A percentile compares a stretch with the other conserved stretches of the same genome.
phyloP scores from a whole-genome alignment of 23 tunicate genomes.

The Oikopleura vanhoeffeni region DNA sequence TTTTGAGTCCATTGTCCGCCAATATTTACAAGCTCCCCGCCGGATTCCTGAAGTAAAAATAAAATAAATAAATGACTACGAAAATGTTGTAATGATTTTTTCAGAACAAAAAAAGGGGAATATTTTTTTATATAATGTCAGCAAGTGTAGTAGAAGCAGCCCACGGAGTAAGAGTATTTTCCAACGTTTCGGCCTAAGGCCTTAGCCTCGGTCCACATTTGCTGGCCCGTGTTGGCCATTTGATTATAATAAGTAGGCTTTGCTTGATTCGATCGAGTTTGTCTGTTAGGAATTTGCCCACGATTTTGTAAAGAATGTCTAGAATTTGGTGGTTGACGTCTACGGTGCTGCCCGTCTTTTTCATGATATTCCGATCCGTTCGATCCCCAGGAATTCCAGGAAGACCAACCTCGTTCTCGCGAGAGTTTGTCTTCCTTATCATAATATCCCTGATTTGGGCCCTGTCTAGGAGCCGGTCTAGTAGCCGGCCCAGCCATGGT shows the following conservation, averaged over 20 bases:
- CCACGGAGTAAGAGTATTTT: background rate
- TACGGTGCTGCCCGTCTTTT: background rate
- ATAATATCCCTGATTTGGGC: background rate
- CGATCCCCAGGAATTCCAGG: background rate
- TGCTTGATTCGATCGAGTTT: too few species aligned
- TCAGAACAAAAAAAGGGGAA: background rate
- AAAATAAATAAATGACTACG: background rate
- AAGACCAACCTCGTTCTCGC: background rate
- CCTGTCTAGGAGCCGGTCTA: background rate
- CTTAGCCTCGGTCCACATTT: too few species aligned
- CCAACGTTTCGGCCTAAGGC: too few species aligned
- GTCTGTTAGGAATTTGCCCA: too few species aligned
- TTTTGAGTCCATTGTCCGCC: background rate
- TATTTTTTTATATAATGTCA: too few species aligned
- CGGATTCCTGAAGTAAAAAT: background rate
- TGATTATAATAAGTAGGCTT: too few species aligned
- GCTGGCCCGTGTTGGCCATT: too few species aligned
- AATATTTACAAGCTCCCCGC: background rate
- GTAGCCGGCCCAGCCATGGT: background rate
- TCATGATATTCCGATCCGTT: background rate
- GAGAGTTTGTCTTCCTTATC: background rate
- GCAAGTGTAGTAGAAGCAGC: background rate
- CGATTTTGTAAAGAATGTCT: too few species aligned
- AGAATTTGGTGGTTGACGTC: too few species aligned
- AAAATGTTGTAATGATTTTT: background rate